Base-by-base conservation (phyloP, 2,888 invertebrate genomes). In the Noctuana brunneofusca region DNA sequence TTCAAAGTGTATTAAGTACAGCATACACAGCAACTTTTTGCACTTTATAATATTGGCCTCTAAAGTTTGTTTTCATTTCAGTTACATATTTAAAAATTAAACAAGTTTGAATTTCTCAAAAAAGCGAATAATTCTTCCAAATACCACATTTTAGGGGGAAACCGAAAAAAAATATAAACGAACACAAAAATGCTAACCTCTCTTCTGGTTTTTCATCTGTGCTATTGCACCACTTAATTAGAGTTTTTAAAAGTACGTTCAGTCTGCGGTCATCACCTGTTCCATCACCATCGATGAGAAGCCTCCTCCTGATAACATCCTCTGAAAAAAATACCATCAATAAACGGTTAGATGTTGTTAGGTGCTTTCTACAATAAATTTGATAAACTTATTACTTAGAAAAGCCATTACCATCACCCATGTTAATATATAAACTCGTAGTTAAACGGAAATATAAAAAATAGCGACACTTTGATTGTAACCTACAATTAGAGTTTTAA, bases 201-300 rank as follows among this genome's bases (percentile, higher is more conserved):
- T 95, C 95, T 71, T 94, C 93, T 0, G 93, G 86, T 54, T 94
- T 92, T 54, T 95, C 94, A 62, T 95, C 95, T 1, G 92, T 82
- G 55, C 92, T 92, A 73, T 94, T 95, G 60, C 95, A 94, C 96
- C 96, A 97, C 86, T 96, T 97, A 49, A 96, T 94, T 64, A 96
- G 93, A 20, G 96, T 95, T 88, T 97, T 97, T 9, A 98, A 85
- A 16, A 98, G 89, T 62, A 96, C 95, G 79, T 96, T 97, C 18
- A 99, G 92, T 64, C 98, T 92, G 63, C 98, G 93, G 79, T 99
- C 99, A 79, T 99, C 99, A 18, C 98, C 98, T 9, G 97, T 97
- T 6, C 99, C 99, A 92, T 99, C 99, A 14, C 99, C 99, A 82
- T 99, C 99, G 74, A 99, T 97, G 30, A 99, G 87, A 41, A 99